Conservation (phyloP, 2,113 vertebrate species). For the Speoplatyrhinus poulsoni region DNA sequence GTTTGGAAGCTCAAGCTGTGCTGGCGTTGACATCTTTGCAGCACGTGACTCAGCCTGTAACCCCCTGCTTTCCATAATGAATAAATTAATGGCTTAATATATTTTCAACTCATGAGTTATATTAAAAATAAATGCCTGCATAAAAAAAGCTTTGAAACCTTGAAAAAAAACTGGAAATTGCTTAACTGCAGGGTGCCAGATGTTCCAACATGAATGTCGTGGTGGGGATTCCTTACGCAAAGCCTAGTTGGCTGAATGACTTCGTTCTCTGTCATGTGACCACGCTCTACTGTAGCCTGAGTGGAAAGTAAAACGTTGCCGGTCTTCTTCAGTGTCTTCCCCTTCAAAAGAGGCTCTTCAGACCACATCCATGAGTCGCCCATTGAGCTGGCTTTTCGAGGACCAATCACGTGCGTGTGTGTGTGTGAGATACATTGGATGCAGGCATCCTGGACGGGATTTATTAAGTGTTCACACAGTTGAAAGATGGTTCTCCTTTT, state of each 20-base stretch:
- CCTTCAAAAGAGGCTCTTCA: constrained; percentile 23
- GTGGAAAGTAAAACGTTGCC: not conserved
- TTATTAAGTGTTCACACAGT: not conserved
- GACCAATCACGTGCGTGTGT: too few species aligned
- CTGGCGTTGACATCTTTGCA: too few species aligned
- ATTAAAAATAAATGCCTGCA: too few species aligned
- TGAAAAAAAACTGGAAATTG: not conserved
- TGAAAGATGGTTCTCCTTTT: not conserved
- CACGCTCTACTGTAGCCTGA: not conserved
- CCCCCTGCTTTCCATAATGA: too few species aligned
- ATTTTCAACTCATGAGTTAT: too few species aligned
- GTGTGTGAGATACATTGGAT: not conserved
- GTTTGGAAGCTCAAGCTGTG: too few species aligned
- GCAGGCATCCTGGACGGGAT: constrained; percentile 8
- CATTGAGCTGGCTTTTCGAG: constrained; percentile 19
- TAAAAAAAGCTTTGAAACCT: too few species aligned
- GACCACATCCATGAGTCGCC: constrained; percentile 25
- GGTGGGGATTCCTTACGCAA: constrained; percentile 30
- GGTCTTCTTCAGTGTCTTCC: not conserved
- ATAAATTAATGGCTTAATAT: too few species aligned
- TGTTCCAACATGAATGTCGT: constrained; percentile 42
- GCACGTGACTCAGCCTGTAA: too few species aligned
- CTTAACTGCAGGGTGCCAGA: constrained; percentile 46
- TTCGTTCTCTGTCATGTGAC: constrained; percentile 22
- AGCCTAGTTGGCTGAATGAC: constrained; percentile 49